Base-by-base conservation (phyloP, 2,888 invertebrate genomes). In the Zaprionus obscuricornis region DNA sequence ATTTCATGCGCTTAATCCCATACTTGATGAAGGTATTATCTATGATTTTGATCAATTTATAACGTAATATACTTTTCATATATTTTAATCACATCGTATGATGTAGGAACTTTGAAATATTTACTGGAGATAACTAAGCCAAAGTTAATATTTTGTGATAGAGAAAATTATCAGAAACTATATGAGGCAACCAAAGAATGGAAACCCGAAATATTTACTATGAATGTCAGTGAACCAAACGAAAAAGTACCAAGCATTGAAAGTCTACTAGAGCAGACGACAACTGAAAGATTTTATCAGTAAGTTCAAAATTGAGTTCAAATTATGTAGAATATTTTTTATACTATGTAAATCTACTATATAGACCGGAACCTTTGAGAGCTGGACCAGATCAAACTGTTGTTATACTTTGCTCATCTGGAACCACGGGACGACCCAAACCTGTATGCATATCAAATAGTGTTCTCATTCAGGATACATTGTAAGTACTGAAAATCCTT, bases 401-500 rank as follows among this genome's bases (percentile, higher is more conserved):
- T 2, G 69, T 63, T 2, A 86, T 87, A 24, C 17, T 87, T 0
- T 77, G 82, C 33, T 86, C 87, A 1, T 85, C 86, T 6, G 87
- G 88, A 6, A 84, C 86, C 1, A 85, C 82, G 0, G 88, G 87
- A 2, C 5, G 74, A 11, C 78, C 85, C 14, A 87, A 87, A 43
- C 81, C 78, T 0, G 81, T 79, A 0, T 79, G 74, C 42, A 62
- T 74, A 5, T 79, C 74, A 1, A 79, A 75, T 16, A 33, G 13
- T 16, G 51, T 62, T 1, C 27, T 75, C 0, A 39, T 75, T 8
- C 60, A 65, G 49, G 69, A 79, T 1, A 75, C 24, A 13, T 40
- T 72, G 81, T 75, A 8, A 52, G 73, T 56, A 1, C 5, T 0
- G 1, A 34, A 3, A 11, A 6, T 8, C n/a, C 3, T 5, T n/a